Evolutionary conservation across 2,888 invertebrate genomes (phyloP), one percentile per base, ranked within the genome.

Genomic region (Philhelius pedissequus): DNA sequence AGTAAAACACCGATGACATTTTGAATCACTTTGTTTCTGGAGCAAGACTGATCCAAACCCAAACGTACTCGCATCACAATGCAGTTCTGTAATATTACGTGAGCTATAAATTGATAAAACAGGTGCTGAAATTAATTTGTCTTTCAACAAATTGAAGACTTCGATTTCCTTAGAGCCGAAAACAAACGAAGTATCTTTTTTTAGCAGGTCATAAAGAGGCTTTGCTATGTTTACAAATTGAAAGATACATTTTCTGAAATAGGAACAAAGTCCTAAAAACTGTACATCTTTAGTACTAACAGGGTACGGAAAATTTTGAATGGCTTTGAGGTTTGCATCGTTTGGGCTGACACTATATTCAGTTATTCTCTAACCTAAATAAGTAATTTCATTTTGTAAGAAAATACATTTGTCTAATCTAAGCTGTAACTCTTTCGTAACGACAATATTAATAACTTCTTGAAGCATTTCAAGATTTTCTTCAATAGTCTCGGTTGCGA

Each of bases 41-140:
- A 89, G 18, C n/a, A 88, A 45, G 11, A 89, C 83, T 20, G 88
- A 84, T 15, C 88, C 89, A 80, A 86, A 89, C 0, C 88, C 88
- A 9, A 32, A 18, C 1, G 79, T 25, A 64, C 88, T 88, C 0
- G 88, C 89, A 83, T 89, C 89, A 15, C 87, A 88, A 82, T 89
- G 88, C 22, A 89, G 68, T 76, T 89, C 87, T 11, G 89, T 89
- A 70, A 87, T 86, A 40, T 52, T 25, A 18, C 64, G 32, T 6
- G 89, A 88, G n/a, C 80, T 77, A 82, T 84, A 90, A 7, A 90
- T 78, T 4, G 88, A 86, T 8, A 38, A n/a, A n/a, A n/a, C n/a
- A n/a, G n/a, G n/a, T n/a, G n/a, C n/a, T n/a, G n/a, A n/a, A n/a
- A n/a, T n/a, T n/a, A n/a, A n/a, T n/a, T n/a, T n/a, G n/a, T n/a